phyloP scores from a whole-genome alignment of 2,797 vertebrate species.

The Schizopygopsis pylzovi region DNA sequence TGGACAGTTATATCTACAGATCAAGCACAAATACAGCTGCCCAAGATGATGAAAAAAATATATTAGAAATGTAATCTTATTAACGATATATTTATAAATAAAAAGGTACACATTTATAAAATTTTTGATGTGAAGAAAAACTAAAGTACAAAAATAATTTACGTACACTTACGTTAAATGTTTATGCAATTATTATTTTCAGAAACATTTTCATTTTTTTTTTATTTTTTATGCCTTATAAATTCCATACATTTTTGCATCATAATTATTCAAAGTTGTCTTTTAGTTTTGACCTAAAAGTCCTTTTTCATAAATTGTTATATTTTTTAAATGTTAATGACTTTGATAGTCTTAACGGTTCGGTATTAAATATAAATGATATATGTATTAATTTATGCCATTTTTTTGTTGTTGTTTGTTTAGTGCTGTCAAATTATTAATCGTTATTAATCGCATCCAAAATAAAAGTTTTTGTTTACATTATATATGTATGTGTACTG shows the following conservation, averaged over 20 bases:
- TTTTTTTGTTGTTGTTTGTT: too few species aligned
- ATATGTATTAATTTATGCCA: not conserved
- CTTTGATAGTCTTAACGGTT: not conserved
- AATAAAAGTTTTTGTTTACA: too few species aligned
- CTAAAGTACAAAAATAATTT: not conserved
- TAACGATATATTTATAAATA: not conserved
- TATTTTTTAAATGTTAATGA: too few species aligned
- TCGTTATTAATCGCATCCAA: too few species aligned
- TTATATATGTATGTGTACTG: too few species aligned
- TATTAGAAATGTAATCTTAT: not conserved
- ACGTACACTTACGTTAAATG: not conserved
- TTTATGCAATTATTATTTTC: not conserved
- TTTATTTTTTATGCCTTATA: not conserved
- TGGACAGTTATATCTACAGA: not conserved
- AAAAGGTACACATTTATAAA: not conserved
- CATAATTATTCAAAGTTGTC: too few species aligned
- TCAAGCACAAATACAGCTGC: not conserved
- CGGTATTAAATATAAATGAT: not conserved
- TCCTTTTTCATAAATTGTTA: too few species aligned
- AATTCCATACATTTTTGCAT: not conserved
- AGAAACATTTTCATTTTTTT: not conserved
- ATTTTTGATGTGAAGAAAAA: not conserved
- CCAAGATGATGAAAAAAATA: not conserved
- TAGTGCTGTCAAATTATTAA: too few species aligned
- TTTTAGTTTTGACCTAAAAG: too few species aligned